These are phyloP conservation scores for Andrena dorsata DNA, from an alignment of 2,888 invertebrate genomes.

Conservation along the genomic window DNA sequence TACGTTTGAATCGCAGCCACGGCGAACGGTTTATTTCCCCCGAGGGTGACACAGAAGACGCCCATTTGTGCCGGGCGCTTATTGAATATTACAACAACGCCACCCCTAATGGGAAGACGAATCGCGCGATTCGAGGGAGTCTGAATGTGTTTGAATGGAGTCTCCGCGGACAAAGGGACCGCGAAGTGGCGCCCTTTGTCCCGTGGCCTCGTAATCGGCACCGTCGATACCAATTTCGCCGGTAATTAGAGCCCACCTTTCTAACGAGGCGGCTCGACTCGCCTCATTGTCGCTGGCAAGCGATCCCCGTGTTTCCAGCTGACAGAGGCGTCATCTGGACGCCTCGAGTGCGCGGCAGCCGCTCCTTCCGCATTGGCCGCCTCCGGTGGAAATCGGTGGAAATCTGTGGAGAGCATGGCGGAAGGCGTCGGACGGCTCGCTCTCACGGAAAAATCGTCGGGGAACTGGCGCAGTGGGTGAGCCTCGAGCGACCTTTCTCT, in stretches of 20 bases:
- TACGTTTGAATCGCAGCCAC: not conserved
- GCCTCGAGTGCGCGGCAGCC: not conserved
- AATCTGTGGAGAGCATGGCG: constrained; percentile 6
- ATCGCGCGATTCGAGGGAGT: constrained; percentile 49
- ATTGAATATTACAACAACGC: constrained; percentile 58
- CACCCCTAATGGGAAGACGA: constrained; percentile 61
- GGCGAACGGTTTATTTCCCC: constrained; percentile 37
- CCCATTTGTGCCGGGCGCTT: constrained; percentile 39
- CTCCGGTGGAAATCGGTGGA: not conserved
- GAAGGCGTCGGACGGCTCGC: constrained; percentile 7
- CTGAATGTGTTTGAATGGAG: constrained; percentile 62
- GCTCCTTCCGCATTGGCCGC: not conserved
- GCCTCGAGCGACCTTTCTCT: constrained; percentile 43
- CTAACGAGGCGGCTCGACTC: constrained; percentile 35
- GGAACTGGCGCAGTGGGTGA: constrained; percentile 38
- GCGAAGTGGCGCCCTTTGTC: constrained; percentile 47
- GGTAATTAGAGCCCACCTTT: constrained; percentile 65
- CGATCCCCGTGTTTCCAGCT: constrained; percentile 33
- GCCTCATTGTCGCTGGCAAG: constrained; percentile 11
- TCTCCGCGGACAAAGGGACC: constrained; percentile 51
- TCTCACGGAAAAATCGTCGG: constrained; percentile 32
- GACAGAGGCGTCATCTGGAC: constrained; percentile 21
- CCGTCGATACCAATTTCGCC: constrained; percentile 65
- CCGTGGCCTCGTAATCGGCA: constrained; percentile 57
- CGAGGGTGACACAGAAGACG: not conserved